These are phyloP conservation scores for Smittia sp. DNA, from an alignment of 2,888 invertebrate genomes.

Conservation along the genomic window DNA sequence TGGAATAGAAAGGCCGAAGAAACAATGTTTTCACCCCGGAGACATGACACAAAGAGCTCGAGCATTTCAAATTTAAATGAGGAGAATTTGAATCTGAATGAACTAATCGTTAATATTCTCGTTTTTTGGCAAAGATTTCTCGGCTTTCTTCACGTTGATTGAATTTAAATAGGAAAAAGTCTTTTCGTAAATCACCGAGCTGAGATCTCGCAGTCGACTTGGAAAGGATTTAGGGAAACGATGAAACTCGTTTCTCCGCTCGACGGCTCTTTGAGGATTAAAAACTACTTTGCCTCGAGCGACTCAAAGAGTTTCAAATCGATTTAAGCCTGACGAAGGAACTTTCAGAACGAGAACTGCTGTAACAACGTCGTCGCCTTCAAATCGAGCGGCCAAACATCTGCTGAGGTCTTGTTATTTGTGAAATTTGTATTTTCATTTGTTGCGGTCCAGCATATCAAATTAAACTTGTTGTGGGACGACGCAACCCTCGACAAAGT, in stretches of 20 bases:
- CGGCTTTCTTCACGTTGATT: background rate
- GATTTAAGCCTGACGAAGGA: background rate
- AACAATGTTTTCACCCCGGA: background rate
- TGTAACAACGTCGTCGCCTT: too few relatives aligned
- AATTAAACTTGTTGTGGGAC: background rate
- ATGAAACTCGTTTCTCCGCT: background rate
- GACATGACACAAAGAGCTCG: background rate
- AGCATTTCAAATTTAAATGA: background rate
- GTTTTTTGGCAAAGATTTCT: constrained; percentile 1
- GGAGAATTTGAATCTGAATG: constrained; percentile 10
- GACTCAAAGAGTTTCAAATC: background rate
- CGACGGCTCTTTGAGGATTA: background rate
- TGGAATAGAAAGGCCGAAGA: background rate
- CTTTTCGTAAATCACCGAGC: background rate
- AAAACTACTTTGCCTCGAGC: background rate
- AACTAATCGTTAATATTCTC: background rate
- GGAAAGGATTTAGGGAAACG: constrained; percentile 12
- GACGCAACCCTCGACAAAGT: background rate
- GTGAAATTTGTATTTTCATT: constrained; percentile 12
- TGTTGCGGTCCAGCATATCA: background rate
- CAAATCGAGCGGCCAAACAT: background rate
- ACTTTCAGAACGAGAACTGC: too few relatives aligned
- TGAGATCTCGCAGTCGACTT: too few relatives aligned
- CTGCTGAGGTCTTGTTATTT: background rate
- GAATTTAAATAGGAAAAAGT: background rate